Evolutionary conservation across 2,113 vertebrate genomes (phyloP), one percentile per base, ranked within the genome.

Genomic region (Tyto alba): DNA sequence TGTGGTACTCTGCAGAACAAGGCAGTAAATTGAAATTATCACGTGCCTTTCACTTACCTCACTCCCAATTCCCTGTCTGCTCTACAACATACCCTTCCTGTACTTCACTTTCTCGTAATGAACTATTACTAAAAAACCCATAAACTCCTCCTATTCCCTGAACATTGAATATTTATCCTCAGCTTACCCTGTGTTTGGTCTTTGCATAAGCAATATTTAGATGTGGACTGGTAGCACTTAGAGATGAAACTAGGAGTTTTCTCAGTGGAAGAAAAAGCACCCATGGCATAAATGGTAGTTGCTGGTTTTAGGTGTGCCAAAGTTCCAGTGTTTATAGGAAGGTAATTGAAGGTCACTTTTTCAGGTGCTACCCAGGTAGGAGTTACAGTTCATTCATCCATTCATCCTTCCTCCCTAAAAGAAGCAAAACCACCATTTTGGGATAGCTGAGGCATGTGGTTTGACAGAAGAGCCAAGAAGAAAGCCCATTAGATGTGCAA

Each of bases 31-130:
- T 82, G 47, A 91, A 93, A 95, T 90, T 79, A 77, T 80, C 57
- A 38, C 6, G 4, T 45, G 48, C 45, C 82, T 95, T 91, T 96
- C 93, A 74, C 90, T 93, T 96, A 94, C 88, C 82, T 93, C 90
- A 89, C 47, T 94, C 85, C 59, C 59, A 93, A 66, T 90, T 85
- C 88, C 75, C 45, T 82, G 43, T 40, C 85, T 88, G 30, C 59
- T 80, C 23, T 76, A 14, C 60, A 82, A 71, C 7, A 0, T 71
- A 11, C 40, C 86, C 50, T 38, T 69, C 71, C 89, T 73, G 72
- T 43, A 45, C 21, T 71, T 20, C 15, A 43, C 29, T 92, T 90
- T 63, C 76, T 86, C 52, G 74, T 92, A 82, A 89, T 90, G 53
- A 94, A 45, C 45, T 73, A 84, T 69, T 93, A 79, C 57, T 32